Base-by-base conservation (phyloP, 1,140 invertebrate genomes). In the Patella vulgata region DNA sequence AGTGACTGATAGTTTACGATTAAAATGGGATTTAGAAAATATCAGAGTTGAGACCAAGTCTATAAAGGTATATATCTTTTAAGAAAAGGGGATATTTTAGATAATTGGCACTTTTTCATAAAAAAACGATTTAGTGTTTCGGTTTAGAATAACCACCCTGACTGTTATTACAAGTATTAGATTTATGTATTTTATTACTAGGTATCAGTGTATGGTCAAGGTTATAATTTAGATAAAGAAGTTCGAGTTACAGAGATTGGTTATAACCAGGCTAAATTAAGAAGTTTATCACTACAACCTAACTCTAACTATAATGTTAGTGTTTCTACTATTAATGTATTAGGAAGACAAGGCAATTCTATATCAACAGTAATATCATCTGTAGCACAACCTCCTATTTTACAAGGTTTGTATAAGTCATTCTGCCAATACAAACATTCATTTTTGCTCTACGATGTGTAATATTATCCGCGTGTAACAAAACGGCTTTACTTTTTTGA, bases 11-110 rank as follows among this genome's bases (percentile, higher is more conserved):
- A 8, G 21, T 23, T 31, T 59, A 17, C 47, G 58, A 3, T n/a
- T 59, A 25, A 28, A 46, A 8, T 59, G 58, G 58, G 25, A 33
- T 11, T 39, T 39, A 9, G 11, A 44, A 17, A 28, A 19, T 12
- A 31, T 28, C n/a, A 17, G 19, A n/a, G 31, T 44, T 17, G 40
- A 40, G 12, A 6, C 31, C n/a, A 17, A 14, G 14, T 39, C 40
- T 3, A 44, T 57, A 25, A 39, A 51, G 48, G 48, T 51, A 12
- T 12, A 27, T n/a, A 11, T 0, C 5, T 28, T 3, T 1, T n/a
- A 48, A 0, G 12, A n/a, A 17, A 12, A 0, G n/a, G 1, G 21
- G 12, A n/a, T n/a, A n/a, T n/a, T n/a, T n/a, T n/a, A n/a, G n/a
- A n/a, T n/a, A n/a, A n/a, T n/a, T n/a, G n/a, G n/a, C n/a, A n/a